phyloP scores from a whole-genome alignment of 2,888 invertebrate genomes.

The Alsophila aescularia region DNA sequence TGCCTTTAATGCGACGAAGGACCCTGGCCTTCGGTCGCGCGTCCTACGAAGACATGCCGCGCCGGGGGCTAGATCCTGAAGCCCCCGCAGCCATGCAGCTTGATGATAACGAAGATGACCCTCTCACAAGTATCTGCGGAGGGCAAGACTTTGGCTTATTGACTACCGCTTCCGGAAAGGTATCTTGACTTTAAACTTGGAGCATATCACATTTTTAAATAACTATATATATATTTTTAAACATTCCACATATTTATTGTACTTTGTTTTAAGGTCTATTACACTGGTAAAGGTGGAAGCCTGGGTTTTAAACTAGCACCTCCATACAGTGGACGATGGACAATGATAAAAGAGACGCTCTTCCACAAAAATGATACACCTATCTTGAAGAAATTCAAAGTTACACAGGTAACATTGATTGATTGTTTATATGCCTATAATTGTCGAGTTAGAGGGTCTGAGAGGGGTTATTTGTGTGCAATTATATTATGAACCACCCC shows the following conservation, averaged over 20 bases:
- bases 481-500: constrained; percentile 1
- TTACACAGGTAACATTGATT: constrained; percentile 57
- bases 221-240: too few relatives aligned
- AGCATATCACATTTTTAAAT: too few relatives aligned
- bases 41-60: constrained; percentile 66
- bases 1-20: constrained; percentile 68
- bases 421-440: not conserved
- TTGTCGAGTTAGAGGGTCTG: not conserved
- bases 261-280: constrained; percentile 86
- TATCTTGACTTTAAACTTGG: not conserved
- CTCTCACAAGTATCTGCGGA: constrained; percentile 89
- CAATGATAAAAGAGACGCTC: constrained; percentile 82
- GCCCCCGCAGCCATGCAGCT: constrained; percentile 83
- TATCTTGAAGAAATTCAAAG: constrained; percentile 67
- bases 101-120: constrained; percentile 89
- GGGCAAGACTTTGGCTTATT: constrained; percentile 96
- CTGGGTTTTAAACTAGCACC: constrained; percentile 90
- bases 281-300: constrained; percentile 93
- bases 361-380: constrained; percentile 68
- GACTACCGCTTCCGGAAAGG: constrained; percentile 93
- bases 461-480: not conserved
- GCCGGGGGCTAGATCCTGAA: constrained; percentile 69
- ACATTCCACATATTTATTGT: not conserved
- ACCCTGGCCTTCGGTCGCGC: constrained; percentile 70
- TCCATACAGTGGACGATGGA: constrained; percentile 85